Evolutionary conservation across 2,888 invertebrate genomes (phyloP).

Genomic region (Parnassius glacialis): DNA sequence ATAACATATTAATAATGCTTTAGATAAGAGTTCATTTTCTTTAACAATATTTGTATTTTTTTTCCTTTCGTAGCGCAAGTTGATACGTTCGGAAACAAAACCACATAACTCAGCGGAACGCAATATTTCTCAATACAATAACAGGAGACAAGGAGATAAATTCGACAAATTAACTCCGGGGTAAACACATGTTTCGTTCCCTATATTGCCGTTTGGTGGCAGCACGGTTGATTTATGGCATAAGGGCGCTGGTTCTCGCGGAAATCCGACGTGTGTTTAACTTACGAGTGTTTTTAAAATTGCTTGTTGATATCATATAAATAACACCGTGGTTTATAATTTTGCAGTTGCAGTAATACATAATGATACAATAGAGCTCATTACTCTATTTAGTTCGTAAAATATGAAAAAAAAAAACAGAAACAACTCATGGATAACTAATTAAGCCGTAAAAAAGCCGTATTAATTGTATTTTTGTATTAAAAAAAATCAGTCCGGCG

Average conservation of each 20-base stretch:
- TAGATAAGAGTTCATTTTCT: neutral
- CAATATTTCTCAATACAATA: conserved; percentile 75
- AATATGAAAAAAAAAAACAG: no score
- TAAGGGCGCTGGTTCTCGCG: conserved; percentile 51
- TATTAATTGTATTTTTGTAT: no score
- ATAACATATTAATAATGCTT: no score
- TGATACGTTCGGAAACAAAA: conserved; percentile 34
- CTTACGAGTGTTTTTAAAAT: conserved; percentile 36
- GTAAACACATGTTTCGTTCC: conserved; percentile 79
- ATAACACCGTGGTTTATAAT: neutral
- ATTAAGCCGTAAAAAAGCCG: no score
- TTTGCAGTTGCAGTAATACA: neutral
- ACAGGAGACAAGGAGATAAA: conserved; percentile 73
- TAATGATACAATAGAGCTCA: no score
- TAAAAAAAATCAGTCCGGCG: no score
- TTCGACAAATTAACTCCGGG: conserved; percentile 79
- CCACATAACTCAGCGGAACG: conserved; percentile 45
- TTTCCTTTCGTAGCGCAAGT: neutral
- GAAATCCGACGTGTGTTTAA: conserved; percentile 46
- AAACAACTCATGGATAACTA: no score
- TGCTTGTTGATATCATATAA: conserved; percentile 2
- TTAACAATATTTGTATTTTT: conserved; percentile 12
- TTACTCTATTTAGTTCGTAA: no score
- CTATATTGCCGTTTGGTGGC: conserved; percentile 76
- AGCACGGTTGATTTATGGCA: conserved; percentile 74